Evolutionary conservation across 2,797 vertebrate species (phyloP), one percentile per base, ranked within the genome.

Genomic region (Pseudochaenichthys georgianus): DNA sequence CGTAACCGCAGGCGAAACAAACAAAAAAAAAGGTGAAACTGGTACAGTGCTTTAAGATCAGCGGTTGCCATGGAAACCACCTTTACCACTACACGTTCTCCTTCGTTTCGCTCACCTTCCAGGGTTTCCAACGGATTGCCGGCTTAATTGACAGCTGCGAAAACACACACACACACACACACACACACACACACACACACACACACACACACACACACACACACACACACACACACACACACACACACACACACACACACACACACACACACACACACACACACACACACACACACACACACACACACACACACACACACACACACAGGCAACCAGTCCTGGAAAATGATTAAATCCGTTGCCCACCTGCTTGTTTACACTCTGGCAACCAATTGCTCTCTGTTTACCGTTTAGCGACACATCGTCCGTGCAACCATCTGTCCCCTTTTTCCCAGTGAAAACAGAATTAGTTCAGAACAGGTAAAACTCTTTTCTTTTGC

Each of bases 11-110:
- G 83, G 77, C 79, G 71, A 78, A 19, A 61, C 82, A 82, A 85
- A 81, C 84, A 19, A 19, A 81, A 84, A 88, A 77, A 77, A 48
- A 58, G 72, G 64, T 81, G 67, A 71, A 61, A 80, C 64, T 1
- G 67, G 68, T 59, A 55, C 51, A 63, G 62, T 55, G 77, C 64
- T 83, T 80, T 31, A 70, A 83, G 78, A 74, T 68, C 64, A 71
- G 45, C 19, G 13, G 90, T 93, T 82, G 82, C 84, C 87, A 81
- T 84, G 86, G 88, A 88, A 90, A 93, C 92, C 91, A 89, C 85
- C 86, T 91, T 88, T 83, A 85, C 6, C 34, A 38, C 34, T 69
- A 80, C 76, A 66, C 67, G 67, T 79, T 85, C 23, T 23, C 64
- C 82, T 72, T 31, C 34, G 34, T 17, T 80, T 86, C 38, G 13